phyloP scores from a whole-genome alignment of 2,888 invertebrate species.

The Himalopsyche kuldschensis region DNA sequence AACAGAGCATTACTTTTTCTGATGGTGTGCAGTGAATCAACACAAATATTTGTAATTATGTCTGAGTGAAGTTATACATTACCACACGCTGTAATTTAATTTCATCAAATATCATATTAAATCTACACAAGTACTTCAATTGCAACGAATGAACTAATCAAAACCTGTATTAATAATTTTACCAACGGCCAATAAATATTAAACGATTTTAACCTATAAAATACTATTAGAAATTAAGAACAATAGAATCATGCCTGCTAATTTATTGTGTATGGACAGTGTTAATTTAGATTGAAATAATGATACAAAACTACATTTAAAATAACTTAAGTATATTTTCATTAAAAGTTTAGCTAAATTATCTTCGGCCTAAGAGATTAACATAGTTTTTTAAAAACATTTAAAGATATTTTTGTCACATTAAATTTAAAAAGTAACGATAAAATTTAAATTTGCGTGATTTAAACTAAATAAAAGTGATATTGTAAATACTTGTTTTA shows the following conservation, averaged over 20 bases:
- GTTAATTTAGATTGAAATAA: no score
- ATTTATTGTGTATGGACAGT: not conserved
- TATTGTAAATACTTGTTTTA: not conserved
- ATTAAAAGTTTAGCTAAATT: not conserved
- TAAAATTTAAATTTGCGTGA: not conserved
- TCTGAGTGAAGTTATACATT: not conserved
- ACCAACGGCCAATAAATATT: not conserved
- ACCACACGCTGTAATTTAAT: not conserved
- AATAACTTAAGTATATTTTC: not conserved
- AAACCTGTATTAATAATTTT: not conserved
- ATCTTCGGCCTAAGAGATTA: not conserved
- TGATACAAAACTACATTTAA: no score
- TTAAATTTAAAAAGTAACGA: not conserved
- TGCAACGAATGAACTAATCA: not conserved
- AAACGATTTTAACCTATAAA: not conserved
- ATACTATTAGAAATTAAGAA: not conserved
- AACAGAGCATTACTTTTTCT: not conserved
- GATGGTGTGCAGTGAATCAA: not conserved
- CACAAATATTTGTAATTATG: not conserved
- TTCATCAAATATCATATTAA: not conserved
- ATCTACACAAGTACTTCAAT: not conserved
- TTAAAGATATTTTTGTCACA: not conserved
- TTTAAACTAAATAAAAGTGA: not conserved
- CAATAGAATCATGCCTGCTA: not conserved
- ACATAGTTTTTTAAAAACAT: not conserved